These are phyloP conservation scores for Clupea harengus DNA, from an alignment of 2,113 vertebrate species.

Conservation along the genomic window DNA sequence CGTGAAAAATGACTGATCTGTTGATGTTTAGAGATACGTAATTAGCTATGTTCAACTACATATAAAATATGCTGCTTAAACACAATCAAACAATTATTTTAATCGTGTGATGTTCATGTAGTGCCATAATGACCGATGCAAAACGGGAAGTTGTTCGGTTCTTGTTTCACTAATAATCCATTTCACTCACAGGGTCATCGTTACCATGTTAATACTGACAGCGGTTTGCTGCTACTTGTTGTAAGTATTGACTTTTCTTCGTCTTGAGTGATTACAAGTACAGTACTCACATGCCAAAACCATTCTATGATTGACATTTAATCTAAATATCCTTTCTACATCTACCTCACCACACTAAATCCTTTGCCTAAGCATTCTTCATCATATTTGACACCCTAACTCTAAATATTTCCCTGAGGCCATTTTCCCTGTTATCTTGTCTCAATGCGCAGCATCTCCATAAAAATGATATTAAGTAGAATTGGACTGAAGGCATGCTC, in stretches of 20 bases:
- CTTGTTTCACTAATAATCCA: background rate
- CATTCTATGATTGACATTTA: too few species aligned
- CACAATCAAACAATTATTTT: background rate
- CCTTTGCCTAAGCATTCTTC: too few species aligned
- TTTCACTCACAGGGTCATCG: constrained; percentile 71
- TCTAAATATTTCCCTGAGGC: too few species aligned
- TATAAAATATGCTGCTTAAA: background rate
- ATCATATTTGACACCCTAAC: too few species aligned
- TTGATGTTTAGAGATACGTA: background rate
- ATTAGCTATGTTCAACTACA: background rate
- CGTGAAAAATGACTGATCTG: too few species aligned
- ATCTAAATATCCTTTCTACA: too few species aligned
- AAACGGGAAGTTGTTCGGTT: background rate
- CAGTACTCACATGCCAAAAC: too few species aligned
- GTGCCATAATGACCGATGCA: background rate
- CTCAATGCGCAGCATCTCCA: too few species aligned
- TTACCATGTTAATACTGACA: constrained; percentile 80
- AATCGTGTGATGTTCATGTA: background rate
- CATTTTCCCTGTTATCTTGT: too few species aligned
- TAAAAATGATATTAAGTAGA: too few species aligned
- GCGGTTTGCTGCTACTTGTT: constrained; percentile 72
- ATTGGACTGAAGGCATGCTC: background rate
- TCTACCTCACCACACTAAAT: too few species aligned
- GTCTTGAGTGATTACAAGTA: background rate
- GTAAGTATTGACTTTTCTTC: background rate